A percentile compares a stretch with the other conserved stretches of the same genome.
These are phyloP conservation scores for Standfussiana lucernea DNA, from an alignment of 2,888 invertebrate species.

Conservation along the genomic window DNA sequence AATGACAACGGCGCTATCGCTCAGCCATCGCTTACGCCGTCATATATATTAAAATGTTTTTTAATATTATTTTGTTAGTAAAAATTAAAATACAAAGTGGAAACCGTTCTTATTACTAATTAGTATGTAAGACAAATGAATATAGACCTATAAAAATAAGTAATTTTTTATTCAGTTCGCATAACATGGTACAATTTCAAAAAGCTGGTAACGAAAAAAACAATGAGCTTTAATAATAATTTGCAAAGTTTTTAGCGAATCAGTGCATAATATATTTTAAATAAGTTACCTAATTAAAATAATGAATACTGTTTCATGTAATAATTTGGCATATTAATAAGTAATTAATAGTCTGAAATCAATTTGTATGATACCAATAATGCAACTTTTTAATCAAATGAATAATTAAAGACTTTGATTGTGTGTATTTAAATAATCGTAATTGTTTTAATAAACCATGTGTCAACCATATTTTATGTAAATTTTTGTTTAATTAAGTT, in stretches of 20 bases:
- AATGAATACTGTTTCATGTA: neutral
- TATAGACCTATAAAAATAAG: too few species aligned
- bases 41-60: too few species aligned
- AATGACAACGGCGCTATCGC: too few species aligned
- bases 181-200: too few species aligned
- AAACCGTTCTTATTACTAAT: too few species aligned
- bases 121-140: too few species aligned
- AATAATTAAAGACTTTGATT: conserved; percentile 1
- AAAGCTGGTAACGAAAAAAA: too few species aligned
- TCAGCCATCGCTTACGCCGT: too few species aligned
- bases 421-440: neutral
- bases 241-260: neutral
- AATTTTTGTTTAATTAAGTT: neutral
- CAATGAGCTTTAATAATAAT: neutral
- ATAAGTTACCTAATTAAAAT: neutral
- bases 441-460: neutral
- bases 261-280: neutral
- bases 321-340: neutral
- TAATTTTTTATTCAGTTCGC: too few species aligned
- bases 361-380: neutral
- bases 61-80: too few species aligned
- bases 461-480: neutral
- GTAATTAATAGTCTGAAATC: neutral
- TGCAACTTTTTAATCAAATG: neutral
- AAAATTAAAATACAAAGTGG: too few species aligned